Conservation (phyloP, 2,888 invertebrate species). For the Pterostichus madidus region DNA sequence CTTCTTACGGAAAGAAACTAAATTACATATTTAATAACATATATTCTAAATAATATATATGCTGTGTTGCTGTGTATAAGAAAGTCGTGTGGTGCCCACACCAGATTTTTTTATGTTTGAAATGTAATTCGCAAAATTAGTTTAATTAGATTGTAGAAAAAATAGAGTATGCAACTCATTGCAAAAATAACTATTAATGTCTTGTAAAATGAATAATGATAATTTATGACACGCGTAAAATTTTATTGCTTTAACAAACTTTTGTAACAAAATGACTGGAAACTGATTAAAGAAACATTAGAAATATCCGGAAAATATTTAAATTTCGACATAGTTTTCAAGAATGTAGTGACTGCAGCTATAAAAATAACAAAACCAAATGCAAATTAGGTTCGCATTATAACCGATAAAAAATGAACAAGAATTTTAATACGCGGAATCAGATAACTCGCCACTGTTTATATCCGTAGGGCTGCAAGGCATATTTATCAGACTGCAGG, state of each 20-base stretch:
- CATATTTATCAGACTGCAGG: conserved; percentile 39
- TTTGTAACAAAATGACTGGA: background rate
- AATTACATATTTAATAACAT: too few species aligned
- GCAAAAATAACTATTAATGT: too few species aligned
- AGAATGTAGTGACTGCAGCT: conserved; percentile 24
- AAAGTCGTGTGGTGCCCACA: too few species aligned
- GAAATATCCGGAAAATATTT: conserved; percentile 27
- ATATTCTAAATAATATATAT: too few species aligned
- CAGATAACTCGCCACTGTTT: conserved; percentile 32
- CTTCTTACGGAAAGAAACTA: too few species aligned
- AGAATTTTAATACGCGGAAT: conserved; percentile 37
- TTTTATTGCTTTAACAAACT: conserved; percentile 8
- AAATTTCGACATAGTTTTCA: conserved; percentile 49
- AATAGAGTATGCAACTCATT: too few species aligned
- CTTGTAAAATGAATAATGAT: background rate
- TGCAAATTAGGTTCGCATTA: conserved; percentile 23
- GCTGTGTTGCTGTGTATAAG: too few species aligned
- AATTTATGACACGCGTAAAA: background rate
- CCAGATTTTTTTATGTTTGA: too few species aligned
- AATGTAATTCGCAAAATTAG: too few species aligned
- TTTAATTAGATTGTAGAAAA: too few species aligned
- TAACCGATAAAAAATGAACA: conserved; percentile 38
- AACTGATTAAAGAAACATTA: conserved; percentile 36
- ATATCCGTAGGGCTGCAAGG: conserved; percentile 27
- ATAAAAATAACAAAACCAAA: background rate